Conservation (phyloP, 92 coral and sea anemone species). For the Zoanthus sociatus region DNA sequence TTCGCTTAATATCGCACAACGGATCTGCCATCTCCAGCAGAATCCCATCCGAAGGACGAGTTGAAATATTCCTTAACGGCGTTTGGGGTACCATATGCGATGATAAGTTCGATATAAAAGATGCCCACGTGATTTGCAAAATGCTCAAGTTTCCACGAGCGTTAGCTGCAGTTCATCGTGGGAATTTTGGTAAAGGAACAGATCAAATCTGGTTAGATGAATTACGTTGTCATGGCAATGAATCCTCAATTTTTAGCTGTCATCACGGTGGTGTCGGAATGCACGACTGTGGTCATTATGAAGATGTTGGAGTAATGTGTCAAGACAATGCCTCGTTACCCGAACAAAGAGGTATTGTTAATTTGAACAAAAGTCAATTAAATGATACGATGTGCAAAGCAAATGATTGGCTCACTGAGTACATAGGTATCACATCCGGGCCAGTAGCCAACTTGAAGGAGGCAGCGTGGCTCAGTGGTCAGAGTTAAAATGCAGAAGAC, state of each 20-base stretch:
- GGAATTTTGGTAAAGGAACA: background rate
- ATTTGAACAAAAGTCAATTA: too few species aligned
- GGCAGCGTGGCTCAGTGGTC: too few species aligned
- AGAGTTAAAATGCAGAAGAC: too few species aligned
- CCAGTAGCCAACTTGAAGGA: too few species aligned
- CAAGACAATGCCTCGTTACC: background rate
- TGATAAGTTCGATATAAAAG: constrained; percentile 26
- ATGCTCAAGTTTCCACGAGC: constrained; percentile 9
- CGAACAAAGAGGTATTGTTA: constrained; percentile 1
- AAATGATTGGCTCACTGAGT: too few species aligned
- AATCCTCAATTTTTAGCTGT: background rate
- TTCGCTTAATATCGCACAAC: background rate
- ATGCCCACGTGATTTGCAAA: constrained; percentile 19
- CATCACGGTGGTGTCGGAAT: constrained; percentile 24
- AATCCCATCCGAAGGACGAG: constrained; percentile 23
- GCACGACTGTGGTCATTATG: constrained; percentile 8
- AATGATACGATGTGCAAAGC: too few species aligned
- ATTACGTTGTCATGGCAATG: constrained; percentile 28
- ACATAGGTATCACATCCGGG: too few species aligned
- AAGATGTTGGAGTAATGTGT: constrained; percentile 9
- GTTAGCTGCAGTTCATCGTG: background rate
- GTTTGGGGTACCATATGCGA: constrained; percentile 30
- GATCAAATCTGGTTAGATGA: constrained; percentile 29
- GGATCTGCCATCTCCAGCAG: background rate
- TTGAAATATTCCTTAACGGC: constrained; percentile 17